Evolutionary conservation across 2,888 invertebrate species (phyloP).

Genomic region (Shargacucullia verbasci): DNA sequence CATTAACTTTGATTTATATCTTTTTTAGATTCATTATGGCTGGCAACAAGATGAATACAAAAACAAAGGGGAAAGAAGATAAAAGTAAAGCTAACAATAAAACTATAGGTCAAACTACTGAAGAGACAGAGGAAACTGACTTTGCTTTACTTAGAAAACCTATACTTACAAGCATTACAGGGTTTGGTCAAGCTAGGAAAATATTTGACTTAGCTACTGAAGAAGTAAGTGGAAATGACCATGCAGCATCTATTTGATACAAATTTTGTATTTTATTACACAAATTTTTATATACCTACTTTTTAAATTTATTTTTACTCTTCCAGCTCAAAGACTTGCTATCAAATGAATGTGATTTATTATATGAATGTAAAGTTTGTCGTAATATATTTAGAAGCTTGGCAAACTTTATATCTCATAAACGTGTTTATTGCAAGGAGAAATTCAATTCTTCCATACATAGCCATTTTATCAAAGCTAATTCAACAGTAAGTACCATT

Average conservation of each 20-base stretch:
- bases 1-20: slow-evolving; percentile 3
- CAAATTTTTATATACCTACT: background rate
- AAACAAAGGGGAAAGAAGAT: slow-evolving; percentile 80
- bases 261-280: background rate
- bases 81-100: slow-evolving; percentile 74
- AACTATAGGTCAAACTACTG: slow-evolving; percentile 69
- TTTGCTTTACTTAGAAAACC: slow-evolving; percentile 90
- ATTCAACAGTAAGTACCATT: slow-evolving; percentile 79
- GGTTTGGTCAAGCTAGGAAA: slow-evolving; percentile 92
- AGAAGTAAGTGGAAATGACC: slow-evolving; percentile 88
- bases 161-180: slow-evolving; percentile 91
- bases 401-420: slow-evolving; percentile 96
- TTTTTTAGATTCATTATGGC: slow-evolving; percentile 73
- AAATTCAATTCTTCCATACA: slow-evolving; percentile 84
- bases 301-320: slow-evolving; percentile 4
- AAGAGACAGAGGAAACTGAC: slow-evolving; percentile 84
- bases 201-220: slow-evolving; percentile 93
- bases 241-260: background rate
- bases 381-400: slow-evolving; percentile 95
- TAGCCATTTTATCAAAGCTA: slow-evolving; percentile 80
- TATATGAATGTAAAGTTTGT: slow-evolving; percentile 97
- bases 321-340: slow-evolving; percentile 92
- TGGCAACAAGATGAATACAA: slow-evolving; percentile 81
- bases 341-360: slow-evolving; percentile 95
- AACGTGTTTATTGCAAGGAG: slow-evolving; percentile 93